A percentile compares a stretch with the other conserved stretches of the same genome.
These are phyloP conservation scores for Phoeniculus purpureus DNA, from an alignment of 2,797 vertebrate genomes.

Conservation along the genomic window DNA sequence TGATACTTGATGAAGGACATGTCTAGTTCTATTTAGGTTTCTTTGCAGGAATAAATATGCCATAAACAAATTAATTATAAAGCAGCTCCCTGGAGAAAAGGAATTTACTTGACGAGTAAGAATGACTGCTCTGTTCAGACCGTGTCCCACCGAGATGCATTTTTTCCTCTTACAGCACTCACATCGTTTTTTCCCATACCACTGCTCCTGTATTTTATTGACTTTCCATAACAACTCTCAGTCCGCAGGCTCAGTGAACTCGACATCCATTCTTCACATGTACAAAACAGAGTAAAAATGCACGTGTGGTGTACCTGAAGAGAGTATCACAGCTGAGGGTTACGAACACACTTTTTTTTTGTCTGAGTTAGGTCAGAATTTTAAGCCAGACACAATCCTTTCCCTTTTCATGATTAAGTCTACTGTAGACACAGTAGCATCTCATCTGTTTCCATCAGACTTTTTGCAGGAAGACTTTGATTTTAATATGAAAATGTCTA, in stretches of 20 bases:
- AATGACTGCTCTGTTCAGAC: constrained; percentile 38
- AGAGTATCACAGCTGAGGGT: neutral
- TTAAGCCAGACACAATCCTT: neutral
- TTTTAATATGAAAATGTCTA: neutral
- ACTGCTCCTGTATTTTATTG: neutral
- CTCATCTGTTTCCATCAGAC: neutral
- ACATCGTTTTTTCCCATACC: neutral
- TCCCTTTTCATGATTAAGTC: neutral
- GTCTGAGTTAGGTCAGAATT: neutral
- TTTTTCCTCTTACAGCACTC: constrained; percentile 40
- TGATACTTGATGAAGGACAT: neutral
- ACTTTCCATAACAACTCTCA: neutral
- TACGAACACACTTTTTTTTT: neutral
- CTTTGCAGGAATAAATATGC: constrained; percentile 33
- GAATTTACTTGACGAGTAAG: constrained; percentile 48
- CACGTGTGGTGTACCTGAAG: neutral
- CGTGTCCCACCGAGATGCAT: constrained; percentile 11
- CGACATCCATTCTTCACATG: neutral
- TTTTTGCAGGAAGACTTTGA: neutral
- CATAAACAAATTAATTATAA: constrained; percentile 65
- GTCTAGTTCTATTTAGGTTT: neutral
- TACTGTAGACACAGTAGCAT: neutral
- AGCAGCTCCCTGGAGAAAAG: constrained; percentile 49
- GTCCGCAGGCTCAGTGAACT: neutral
- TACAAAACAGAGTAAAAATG: neutral